A percentile compares a stretch with the other conserved stretches of the same genome.
These are phyloP conservation scores for Podotricha telesiphe DNA, from an alignment of 2,888 invertebrate species.

Conservation along the genomic window DNA sequence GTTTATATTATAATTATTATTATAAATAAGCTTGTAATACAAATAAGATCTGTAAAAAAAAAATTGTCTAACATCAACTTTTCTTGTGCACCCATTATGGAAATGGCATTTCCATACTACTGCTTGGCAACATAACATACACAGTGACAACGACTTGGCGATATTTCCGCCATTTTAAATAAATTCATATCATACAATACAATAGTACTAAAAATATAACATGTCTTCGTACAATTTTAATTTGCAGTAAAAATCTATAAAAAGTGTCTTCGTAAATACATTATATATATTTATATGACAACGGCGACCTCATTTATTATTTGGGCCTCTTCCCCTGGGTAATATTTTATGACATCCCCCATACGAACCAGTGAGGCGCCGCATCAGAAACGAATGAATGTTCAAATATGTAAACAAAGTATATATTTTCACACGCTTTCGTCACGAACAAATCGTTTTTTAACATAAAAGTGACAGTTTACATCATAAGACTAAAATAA, in stretches of 20 bases:
- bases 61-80: too few relatives aligned
- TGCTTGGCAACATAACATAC: too few relatives aligned
- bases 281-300: not conserved
- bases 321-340: slow-evolving; percentile 6
- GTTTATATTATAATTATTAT: too few relatives aligned
- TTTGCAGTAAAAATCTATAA: not conserved
- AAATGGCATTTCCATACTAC: too few relatives aligned
- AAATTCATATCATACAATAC: too few relatives aligned
- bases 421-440: slow-evolving; percentile 19
- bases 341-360: slow-evolving; percentile 20
- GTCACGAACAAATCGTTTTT: slow-evolving; percentile 13
- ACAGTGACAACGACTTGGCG: too few relatives aligned
- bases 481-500: not conserved
- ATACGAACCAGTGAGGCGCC: slow-evolving; percentile 17
- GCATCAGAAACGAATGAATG: slow-evolving; percentile 9
- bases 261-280: not conserved
- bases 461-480: not conserved
- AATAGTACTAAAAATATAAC: too few relatives aligned
- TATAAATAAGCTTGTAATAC: too few relatives aligned
- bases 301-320: slow-evolving; percentile 11
- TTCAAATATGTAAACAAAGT: slow-evolving; percentile 28
- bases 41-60: too few relatives aligned
- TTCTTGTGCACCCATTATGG: too few relatives aligned
- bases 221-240: not conserved
- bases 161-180: too few relatives aligned